Percentiles rank a stretch among this genome's conserved stretches.
phyloP scores from a whole-genome alignment of 2,888 invertebrate species.

The Empis livida region DNA sequence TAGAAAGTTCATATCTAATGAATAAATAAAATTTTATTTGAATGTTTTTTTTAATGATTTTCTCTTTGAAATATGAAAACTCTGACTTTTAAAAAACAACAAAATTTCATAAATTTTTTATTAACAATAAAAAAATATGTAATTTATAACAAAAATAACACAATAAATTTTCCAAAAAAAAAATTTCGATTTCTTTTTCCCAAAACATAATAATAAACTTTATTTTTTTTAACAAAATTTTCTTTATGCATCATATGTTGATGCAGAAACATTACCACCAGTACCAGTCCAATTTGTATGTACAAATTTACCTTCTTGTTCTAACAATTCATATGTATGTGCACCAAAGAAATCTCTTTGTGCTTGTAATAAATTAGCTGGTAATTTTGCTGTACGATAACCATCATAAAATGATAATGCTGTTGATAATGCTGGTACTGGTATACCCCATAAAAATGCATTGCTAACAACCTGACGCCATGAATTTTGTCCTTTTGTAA shows the following conservation, averaged over 20 bases:
- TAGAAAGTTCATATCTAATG: too few relatives aligned
- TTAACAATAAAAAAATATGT: not conserved
- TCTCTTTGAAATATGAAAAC: not conserved
- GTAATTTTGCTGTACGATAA: constrained; percentile 70
- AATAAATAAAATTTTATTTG: too few relatives aligned
- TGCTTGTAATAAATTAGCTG: constrained; percentile 93
- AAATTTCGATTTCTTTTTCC: too few relatives aligned
- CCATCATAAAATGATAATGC: constrained; percentile 97
- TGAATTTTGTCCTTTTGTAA: constrained; percentile 65
- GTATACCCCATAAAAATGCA: constrained; percentile 68
- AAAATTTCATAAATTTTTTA: not conserved
- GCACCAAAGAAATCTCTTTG: constrained; percentile 98
- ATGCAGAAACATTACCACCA: constrained; percentile 91
- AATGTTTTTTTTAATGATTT: not conserved
- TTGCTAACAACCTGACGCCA: constrained; percentile 73
- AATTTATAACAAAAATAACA: not conserved
- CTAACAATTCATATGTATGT: constrained; percentile 89
- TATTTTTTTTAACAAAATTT: too few relatives aligned
- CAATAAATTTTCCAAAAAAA: too few relatives aligned
- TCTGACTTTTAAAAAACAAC: not conserved
- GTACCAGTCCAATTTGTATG: constrained; percentile 99
- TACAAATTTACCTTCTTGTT: constrained; percentile 73
- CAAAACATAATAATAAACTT: not conserved
- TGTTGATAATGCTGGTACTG: constrained; percentile 83
- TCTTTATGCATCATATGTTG: constrained; percentile 66